These are phyloP conservation scores for Sussaba pulchella DNA, from an alignment of 2,888 invertebrate genomes.

Conservation along the genomic window DNA sequence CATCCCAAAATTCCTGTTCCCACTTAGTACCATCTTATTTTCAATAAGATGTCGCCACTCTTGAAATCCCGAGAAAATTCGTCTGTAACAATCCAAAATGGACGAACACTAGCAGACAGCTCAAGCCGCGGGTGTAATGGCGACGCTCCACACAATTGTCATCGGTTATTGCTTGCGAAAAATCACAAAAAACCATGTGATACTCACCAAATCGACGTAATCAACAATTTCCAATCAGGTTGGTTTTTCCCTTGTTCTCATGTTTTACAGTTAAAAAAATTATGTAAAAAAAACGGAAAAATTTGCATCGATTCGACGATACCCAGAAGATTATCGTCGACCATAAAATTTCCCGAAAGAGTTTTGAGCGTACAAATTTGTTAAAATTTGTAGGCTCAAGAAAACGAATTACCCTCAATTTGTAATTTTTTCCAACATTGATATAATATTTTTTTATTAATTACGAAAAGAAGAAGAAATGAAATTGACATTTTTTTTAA, in stretches of 20 bases:
- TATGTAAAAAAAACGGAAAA: background rate
- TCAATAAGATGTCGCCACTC: slow-evolving; percentile 1
- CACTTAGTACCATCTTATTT: no score
- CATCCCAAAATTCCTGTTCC: no score
- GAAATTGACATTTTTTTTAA: background rate
- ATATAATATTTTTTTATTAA: background rate
- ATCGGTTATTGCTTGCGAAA: slow-evolving; percentile 65
- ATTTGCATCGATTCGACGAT: no score
- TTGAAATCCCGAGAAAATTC: background rate
- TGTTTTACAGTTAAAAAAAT: background rate
- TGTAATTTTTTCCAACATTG: no score
- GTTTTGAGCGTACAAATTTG: no score
- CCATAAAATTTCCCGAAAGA: no score
- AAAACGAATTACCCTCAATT: no score
- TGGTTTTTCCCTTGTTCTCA: background rate
- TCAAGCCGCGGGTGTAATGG: slow-evolving; percentile 73
- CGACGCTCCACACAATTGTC: slow-evolving; percentile 72
- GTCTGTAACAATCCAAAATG: slow-evolving; percentile 1
- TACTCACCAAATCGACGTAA: slow-evolving; percentile 25
- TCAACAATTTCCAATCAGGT: slow-evolving; percentile 38
- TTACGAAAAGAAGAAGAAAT: background rate
- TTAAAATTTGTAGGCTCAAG: no score
- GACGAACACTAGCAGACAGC: slow-evolving; percentile 14
- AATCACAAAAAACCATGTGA: slow-evolving; percentile 41
- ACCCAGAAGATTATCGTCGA: no score